These are phyloP conservation scores for Siniperca chuatsi DNA, from an alignment of 2,113 vertebrate genomes.

Conservation along the genomic window DNA sequence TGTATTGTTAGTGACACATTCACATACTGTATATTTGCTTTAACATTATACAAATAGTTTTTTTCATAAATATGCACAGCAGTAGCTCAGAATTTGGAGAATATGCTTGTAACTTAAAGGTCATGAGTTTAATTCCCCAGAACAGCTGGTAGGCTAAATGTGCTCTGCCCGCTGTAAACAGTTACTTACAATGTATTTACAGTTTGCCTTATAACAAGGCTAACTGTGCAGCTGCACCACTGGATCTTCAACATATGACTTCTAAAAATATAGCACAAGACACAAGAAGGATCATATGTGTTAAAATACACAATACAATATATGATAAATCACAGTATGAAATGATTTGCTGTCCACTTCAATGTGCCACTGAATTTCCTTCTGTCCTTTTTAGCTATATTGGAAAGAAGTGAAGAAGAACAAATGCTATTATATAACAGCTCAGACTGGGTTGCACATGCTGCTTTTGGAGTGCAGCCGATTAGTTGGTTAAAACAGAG, in stretches of 20 bases:
- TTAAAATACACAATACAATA: neutral
- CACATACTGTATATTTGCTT: neutral
- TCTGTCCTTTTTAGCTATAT: neutral
- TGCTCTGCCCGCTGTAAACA: conserved; percentile 10
- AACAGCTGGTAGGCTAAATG: conserved; percentile 31
- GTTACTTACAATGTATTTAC: conserved; percentile 7
- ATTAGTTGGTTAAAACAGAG: conserved; percentile 3
- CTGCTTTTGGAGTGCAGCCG: neutral
- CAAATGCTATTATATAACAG: conserved; percentile 39
- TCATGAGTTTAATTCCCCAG: conserved; percentile 27
- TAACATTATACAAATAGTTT: neutral
- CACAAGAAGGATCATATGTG: neutral
- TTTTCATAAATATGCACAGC: conserved; percentile 2
- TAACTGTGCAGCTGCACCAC: conserved; percentile 1
- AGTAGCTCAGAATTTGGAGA: neutral
- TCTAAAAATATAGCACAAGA: neutral
- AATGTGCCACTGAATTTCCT: neutral
- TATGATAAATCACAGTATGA: neutral
- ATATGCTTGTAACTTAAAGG: conserved; percentile 30
- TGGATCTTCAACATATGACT: neutral
- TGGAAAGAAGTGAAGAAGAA: conserved; percentile 34
- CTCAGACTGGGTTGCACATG: conserved; percentile 15
- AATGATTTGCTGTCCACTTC: conserved; percentile 1
- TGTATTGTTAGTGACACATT: conserved; percentile 12
- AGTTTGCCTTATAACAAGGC: conserved; percentile 3